phyloP scores from a whole-genome alignment of 2,888 invertebrate genomes.

The Torymus aiolomorphi region DNA sequence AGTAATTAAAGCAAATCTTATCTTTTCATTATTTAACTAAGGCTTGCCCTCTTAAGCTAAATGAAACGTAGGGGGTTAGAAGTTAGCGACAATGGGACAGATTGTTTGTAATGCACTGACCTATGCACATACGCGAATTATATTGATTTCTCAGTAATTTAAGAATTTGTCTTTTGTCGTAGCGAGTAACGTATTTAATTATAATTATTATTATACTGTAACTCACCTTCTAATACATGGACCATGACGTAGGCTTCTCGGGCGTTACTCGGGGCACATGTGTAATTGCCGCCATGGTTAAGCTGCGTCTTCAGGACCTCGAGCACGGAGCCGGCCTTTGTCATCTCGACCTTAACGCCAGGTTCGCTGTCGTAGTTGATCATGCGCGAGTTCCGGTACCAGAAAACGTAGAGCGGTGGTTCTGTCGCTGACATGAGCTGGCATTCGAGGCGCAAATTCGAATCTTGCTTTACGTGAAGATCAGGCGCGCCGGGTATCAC shows the following conservation, averaged over 20 bases:
- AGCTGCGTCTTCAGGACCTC: slow-evolving; percentile 70
- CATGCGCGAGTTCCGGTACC: slow-evolving; percentile 73
- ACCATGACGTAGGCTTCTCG: slow-evolving; percentile 70
- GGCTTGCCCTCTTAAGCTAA: no score
- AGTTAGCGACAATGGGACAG: no score
- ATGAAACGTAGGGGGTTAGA: no score
- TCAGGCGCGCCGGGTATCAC: slow-evolving; percentile 73
- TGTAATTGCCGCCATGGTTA: slow-evolving; percentile 73
- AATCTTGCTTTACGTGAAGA: slow-evolving; percentile 73
- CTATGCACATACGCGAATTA: no score
- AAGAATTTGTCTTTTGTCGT: no score
- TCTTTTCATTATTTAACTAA: no score
- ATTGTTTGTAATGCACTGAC: no score
- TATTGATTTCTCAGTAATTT: no score
- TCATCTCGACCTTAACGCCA: slow-evolving; percentile 71
- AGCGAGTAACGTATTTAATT: no score
- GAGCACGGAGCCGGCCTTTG: slow-evolving; percentile 70
- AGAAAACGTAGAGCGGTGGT: slow-evolving; percentile 71
- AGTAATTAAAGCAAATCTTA: no score
- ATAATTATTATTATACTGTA: no score
- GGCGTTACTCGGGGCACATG: slow-evolving; percentile 72
- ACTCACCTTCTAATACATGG: slow-evolving; percentile 72
- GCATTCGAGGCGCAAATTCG: slow-evolving; percentile 72
- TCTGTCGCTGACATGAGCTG: slow-evolving; percentile 72
- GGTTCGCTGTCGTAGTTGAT: slow-evolving; percentile 74